Conservation (phyloP, 2,888 invertebrate genomes). For the Hanleya hanleyi region DNA sequence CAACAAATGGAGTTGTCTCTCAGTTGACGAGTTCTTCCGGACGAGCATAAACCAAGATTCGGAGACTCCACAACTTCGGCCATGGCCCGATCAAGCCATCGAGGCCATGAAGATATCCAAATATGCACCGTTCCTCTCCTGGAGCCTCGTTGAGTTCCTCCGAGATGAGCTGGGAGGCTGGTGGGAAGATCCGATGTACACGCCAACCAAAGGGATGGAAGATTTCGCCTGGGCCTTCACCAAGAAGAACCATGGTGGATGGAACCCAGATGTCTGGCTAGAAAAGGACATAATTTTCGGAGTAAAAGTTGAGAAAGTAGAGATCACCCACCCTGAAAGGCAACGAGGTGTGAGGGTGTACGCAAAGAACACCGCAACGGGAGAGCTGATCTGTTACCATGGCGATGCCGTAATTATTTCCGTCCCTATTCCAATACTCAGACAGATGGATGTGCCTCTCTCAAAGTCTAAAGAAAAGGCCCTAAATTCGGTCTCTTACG, state of each 20-base stretch:
- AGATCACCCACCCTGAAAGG: background rate
- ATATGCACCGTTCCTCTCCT: constrained; percentile 11
- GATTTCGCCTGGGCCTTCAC: constrained; percentile 16
- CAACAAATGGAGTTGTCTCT: constrained; percentile 32
- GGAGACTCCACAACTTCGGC: constrained; percentile 11
- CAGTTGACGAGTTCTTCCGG: constrained; percentile 25
- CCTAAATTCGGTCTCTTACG: constrained; percentile 20
- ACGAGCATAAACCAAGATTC: background rate
- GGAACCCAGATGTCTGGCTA: constrained; percentile 18
- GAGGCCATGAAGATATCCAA: constrained; percentile 19
- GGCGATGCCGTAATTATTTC: constrained; percentile 39
- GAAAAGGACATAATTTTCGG: constrained; percentile 22
- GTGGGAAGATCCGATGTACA: constrained; percentile 30
- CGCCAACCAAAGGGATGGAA: constrained; percentile 29
- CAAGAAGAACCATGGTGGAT: background rate
- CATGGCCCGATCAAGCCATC: constrained; percentile 37
- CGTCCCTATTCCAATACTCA: constrained; percentile 28
- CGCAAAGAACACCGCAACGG: constrained; percentile 19
- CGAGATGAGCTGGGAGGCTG: constrained; percentile 26
- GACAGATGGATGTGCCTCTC: constrained; percentile 30
- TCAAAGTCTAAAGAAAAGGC: background rate
- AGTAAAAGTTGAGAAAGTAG: constrained; percentile 12
- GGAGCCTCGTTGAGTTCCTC: constrained; percentile 24
- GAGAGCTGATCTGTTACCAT: background rate
- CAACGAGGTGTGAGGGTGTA: constrained; percentile 13